Evolutionary conservation across 2,113 vertebrate species (phyloP), one percentile per base, ranked within the genome.

Genomic region (Cyrtonyx montezumae): DNA sequence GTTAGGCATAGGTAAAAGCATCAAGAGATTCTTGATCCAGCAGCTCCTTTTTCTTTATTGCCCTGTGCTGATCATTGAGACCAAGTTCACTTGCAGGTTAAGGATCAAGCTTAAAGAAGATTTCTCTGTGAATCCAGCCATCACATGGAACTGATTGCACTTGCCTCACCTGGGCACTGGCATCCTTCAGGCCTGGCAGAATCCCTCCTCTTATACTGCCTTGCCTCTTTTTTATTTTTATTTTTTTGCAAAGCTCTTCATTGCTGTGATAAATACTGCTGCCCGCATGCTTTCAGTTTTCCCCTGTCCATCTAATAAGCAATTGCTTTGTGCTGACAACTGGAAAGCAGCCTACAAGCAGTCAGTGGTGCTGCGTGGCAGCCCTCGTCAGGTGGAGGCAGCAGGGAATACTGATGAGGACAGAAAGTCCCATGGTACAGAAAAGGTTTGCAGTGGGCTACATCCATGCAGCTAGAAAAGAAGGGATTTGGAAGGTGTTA

Each of bases 11-110:
- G 51, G 26, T 53, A 17, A 53, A 30, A 53, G 51, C 51, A 30
- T 53, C 80, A 84, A 79, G 79, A 79, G 66, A 63, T 68, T 65
- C 85, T 94, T 96, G 85, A 93, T 89, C 62, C 79, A 74, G 21
- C 30, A 74, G 9, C 63, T 43, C 28, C 46, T 84, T 89, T 71
- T 32, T 53, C 46, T 85, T 74, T 62, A 32, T 46, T 77, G 76
- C 37, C 88, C 30, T 36, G 20, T 16, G 36, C 53, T 91, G 59
- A 76, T 94, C n/a, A 13, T 23, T 34, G 83, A 79, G 71, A 66
- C 68, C 66, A 78, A n/a, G 5, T 66, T 95, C 71, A 40, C 55
- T 62, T 59, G 58, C 51, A 63, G 65, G 69, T 81, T 96, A 79
- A 94, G 87, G 71, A 68, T 0, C 2, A 36, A 77, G 36, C 20